phyloP scores from a whole-genome alignment of 2,888 invertebrate genomes.

The Scaptomyza cyrtandrae region DNA sequence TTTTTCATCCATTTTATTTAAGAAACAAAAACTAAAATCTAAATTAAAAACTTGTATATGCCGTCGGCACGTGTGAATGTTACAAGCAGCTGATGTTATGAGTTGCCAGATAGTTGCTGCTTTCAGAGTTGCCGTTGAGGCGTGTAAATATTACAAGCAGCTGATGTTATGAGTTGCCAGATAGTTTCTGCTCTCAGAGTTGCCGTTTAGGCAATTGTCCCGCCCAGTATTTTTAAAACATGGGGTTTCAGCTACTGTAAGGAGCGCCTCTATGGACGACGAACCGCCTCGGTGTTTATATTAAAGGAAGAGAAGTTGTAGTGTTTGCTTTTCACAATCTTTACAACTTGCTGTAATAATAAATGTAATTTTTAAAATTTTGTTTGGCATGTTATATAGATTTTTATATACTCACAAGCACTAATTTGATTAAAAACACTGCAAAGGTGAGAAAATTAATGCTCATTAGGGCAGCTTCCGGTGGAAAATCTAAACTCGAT shows the following conservation, averaged over 20 bases:
- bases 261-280: slow-evolving; percentile 47
- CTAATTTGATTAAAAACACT: slow-evolving; percentile 92
- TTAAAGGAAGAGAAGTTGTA: slow-evolving; percentile 80
- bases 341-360: slow-evolving; percentile 88
- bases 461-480: slow-evolving; percentile 92
- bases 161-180: slow-evolving; percentile 34
- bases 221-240: slow-evolving; percentile 15
- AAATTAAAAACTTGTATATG: slow-evolving; percentile 8
- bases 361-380: slow-evolving; percentile 1
- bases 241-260: neutral
- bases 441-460: slow-evolving; percentile 94
- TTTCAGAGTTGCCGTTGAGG: slow-evolving; percentile 6
- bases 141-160: slow-evolving; percentile 58
- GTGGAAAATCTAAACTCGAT: slow-evolving; percentile 90
- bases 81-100: slow-evolving; percentile 37
- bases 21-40: slow-evolving; percentile 9
- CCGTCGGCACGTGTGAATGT: slow-evolving; percentile 62
- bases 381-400: neutral
- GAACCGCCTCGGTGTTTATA: slow-evolving; percentile 59
- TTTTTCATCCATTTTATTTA: slow-evolving; percentile 70
- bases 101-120: slow-evolving; percentile 17
- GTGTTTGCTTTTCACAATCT: slow-evolving; percentile 87
- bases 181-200: neutral
- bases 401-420: slow-evolving; percentile 87
- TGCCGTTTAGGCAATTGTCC: neutral